Conservation (phyloP, 1,140 invertebrate genomes). For the Aporrectodea caliginosa region DNA sequence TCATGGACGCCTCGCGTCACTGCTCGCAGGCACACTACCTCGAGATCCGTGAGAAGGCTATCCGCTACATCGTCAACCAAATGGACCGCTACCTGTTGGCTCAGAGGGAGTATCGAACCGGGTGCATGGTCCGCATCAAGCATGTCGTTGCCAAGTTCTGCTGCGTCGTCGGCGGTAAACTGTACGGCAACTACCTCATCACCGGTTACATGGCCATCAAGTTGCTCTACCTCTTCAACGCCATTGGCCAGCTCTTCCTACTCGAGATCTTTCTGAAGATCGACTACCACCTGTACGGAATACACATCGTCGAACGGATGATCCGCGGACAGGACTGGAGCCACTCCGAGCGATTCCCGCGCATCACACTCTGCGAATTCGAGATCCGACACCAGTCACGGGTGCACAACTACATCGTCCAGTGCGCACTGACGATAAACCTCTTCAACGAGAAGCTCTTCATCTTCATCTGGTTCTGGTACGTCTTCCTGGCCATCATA, state of each 20-base stretch:
- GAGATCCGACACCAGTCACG: slow-evolving; percentile 51
- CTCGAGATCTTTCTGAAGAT: slow-evolving; percentile 57
- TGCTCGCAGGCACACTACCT: slow-evolving; percentile 48
- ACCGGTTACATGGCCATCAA: slow-evolving; percentile 58
- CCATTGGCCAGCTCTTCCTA: slow-evolving; percentile 57
- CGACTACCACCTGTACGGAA: slow-evolving; percentile 57
- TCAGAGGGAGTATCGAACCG: slow-evolving; percentile 32
- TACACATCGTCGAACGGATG: slow-evolving; percentile 54
- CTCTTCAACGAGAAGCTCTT: slow-evolving; percentile 55
- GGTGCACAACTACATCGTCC: slow-evolving; percentile 45
- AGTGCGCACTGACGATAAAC: slow-evolving; percentile 51
- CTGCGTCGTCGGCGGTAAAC: slow-evolving; percentile 50
- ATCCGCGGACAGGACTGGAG: slow-evolving; percentile 52
- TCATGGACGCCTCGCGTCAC: slow-evolving; percentile 36
- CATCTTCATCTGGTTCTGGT: slow-evolving; percentile 54
- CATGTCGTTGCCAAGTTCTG: slow-evolving; percentile 26
- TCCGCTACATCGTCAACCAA: slow-evolving; percentile 53
- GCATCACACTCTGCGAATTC: slow-evolving; percentile 59
- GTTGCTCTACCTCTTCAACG: slow-evolving; percentile 56
- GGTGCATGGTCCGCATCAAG: slow-evolving; percentile 39
- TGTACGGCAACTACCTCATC: slow-evolving; percentile 56
- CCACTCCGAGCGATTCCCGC: slow-evolving; percentile 53
- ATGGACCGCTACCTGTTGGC: slow-evolving; percentile 34
- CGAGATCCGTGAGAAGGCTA: slow-evolving; percentile 47
- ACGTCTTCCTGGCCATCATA: slow-evolving; percentile 47